Percentiles rank a stretch among this genome's conserved stretches.
Conservation (phyloP, 2,113 vertebrate species). For the Tympanuchus pallidicinctus region DNA sequence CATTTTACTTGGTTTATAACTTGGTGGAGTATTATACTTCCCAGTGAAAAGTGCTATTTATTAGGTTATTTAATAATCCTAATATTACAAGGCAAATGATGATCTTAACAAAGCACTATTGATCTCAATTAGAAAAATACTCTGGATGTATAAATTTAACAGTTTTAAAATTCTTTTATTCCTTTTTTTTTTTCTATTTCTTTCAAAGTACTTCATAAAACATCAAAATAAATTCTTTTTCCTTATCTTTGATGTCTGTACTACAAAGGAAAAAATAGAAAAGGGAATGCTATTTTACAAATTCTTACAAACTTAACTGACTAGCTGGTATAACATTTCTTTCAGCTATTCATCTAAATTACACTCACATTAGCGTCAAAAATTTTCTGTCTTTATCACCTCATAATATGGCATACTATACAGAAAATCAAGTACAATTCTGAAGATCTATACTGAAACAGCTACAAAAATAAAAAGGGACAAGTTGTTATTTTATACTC, state of each 20-base stretch:
- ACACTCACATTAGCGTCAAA: neutral
- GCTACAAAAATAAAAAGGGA: neutral
- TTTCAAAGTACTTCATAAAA: neutral
- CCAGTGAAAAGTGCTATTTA: conserved; percentile 46
- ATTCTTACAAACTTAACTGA: conserved; percentile 20
- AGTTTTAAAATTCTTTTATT: neutral
- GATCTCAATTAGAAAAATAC: neutral
- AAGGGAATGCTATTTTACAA: neutral
- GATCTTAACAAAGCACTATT: conserved; percentile 63
- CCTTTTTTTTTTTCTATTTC: neutral
- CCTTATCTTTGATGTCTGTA: neutral
- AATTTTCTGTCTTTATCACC: neutral
- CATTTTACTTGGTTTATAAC: conserved; percentile 68
- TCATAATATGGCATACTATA: neutral
- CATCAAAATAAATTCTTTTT: neutral
- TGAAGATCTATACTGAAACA: neutral
- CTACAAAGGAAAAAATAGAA: neutral
- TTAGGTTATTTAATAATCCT: conserved; percentile 25
- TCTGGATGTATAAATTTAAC: neutral
- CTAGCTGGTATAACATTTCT: neutral
- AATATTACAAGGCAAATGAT: conserved; percentile 72
- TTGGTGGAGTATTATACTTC: conserved; percentile 61
- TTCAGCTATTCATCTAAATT: neutral
- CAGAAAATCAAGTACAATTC: neutral
- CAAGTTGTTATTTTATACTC: neutral